Percentiles rank a stretch among this genome's conserved stretches.
Conservation (phyloP, 1,140 invertebrate species). For the Bicyclus anynana region DNA sequence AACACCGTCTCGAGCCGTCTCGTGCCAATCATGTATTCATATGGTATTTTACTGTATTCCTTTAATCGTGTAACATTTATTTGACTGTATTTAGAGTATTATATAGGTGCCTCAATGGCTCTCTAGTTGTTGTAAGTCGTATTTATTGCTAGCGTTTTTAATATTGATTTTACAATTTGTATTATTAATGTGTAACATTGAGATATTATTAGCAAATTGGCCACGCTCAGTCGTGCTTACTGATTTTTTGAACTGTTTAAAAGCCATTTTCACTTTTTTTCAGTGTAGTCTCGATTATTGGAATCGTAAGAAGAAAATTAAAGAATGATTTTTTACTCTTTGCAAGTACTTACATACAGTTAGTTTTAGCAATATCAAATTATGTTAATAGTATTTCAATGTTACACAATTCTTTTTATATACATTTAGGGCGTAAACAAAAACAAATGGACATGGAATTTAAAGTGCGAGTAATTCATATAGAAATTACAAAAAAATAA, state of each 20-base stretch:
- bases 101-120: conserved; percentile 20
- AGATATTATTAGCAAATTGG: conserved; percentile 1
- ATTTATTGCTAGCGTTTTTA: conserved; percentile 33
- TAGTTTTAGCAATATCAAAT: conserved; percentile 1
- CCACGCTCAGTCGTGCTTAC: not conserved
- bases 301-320: too few relatives aligned
- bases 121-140: conserved; percentile 30
- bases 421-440: not conserved
- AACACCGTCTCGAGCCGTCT: conserved; percentile 38
- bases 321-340: not conserved
- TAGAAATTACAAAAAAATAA: conserved; percentile 17
- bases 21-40: conserved; percentile 52
- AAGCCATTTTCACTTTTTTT: not conserved
- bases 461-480: not conserved
- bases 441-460: conserved; percentile 6
- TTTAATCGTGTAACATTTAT: conserved; percentile 27
- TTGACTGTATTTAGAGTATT: conserved; percentile 31
- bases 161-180: not conserved
- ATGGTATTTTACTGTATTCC: conserved; percentile 28
- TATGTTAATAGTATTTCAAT: not conserved
- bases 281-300: too few relatives aligned
- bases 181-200: conserved; percentile 1
- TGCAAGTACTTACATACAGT: not conserved
- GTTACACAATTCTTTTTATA: conserved; percentile 8
- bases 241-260: not conserved